phyloP scores from a whole-genome alignment of 2,113 vertebrate species.

The Colistium nudipinnis region DNA sequence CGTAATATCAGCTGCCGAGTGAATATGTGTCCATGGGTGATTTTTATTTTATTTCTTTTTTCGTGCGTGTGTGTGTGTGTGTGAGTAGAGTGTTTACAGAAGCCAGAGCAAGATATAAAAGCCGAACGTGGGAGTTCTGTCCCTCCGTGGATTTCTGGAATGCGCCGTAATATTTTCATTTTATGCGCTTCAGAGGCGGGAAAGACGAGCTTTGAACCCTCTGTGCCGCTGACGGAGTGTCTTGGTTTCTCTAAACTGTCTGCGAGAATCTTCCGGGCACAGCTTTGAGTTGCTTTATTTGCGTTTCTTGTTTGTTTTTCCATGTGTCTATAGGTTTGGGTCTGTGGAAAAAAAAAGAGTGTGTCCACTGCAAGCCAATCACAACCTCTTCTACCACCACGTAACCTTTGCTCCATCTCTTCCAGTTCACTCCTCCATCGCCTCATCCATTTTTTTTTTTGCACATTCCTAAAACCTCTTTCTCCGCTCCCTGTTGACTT shows the following conservation, averaged over 20 bases:
- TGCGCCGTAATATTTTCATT: slow-evolving; percentile 58
- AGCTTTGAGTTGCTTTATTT: slow-evolving; percentile 8
- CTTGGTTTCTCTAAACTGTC: slow-evolving; percentile 53
- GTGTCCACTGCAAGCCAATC: no score
- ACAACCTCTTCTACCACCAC: slow-evolving; percentile 53
- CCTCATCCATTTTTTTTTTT: no score
- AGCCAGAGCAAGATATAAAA: slow-evolving; percentile 63
- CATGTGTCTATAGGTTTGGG: neutral
- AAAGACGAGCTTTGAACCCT: slow-evolving; percentile 58
- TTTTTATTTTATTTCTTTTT: slow-evolving; percentile 28
- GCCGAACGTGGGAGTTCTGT: slow-evolving; percentile 66
- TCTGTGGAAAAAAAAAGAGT: no score
- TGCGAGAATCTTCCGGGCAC: slow-evolving; percentile 8
- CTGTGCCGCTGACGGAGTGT: slow-evolving; percentile 46
- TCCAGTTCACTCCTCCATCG: slow-evolving; percentile 1
- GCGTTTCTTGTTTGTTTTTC: neutral
- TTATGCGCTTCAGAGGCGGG: slow-evolving; percentile 62
- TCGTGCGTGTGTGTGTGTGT: slow-evolving; percentile 58
- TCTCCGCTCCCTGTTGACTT: slow-evolving; percentile 11
- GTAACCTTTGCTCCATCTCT: slow-evolving; percentile 7
- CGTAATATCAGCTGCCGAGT: slow-evolving; percentile 24
- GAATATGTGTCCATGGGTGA: slow-evolving; percentile 24
- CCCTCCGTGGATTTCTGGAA: slow-evolving; percentile 62
- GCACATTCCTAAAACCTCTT: slow-evolving; percentile 4
- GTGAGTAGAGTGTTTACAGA: slow-evolving; percentile 71